Conservation (phyloP, 1,140 invertebrate species). For the Brachionus plicatilis region DNA sequence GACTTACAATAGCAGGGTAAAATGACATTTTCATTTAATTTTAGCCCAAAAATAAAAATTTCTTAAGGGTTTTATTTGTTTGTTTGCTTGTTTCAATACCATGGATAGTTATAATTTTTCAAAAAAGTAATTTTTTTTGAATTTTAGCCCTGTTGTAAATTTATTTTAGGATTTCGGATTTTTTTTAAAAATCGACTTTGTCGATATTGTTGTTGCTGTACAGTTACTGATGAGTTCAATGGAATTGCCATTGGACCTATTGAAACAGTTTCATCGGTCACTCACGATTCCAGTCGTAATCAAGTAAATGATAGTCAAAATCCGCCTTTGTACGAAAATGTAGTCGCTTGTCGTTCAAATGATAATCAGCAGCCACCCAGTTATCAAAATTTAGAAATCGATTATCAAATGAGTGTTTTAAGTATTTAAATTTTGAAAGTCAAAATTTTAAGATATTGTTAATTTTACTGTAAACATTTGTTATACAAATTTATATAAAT, state of each 20-base stretch:
- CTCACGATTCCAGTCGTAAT: neutral
- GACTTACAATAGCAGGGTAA: neutral
- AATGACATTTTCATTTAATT: neutral
- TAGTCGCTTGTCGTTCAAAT: neutral
- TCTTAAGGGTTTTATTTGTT: neutral
- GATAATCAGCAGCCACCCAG: neutral
- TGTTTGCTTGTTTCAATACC: neutral
- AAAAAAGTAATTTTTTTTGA: neutral
- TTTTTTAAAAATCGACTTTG: neutral
- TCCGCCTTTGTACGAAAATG: neutral
- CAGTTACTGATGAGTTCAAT: neutral
- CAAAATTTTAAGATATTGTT: neutral
- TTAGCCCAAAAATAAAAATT: neutral
- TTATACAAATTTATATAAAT: neutral
- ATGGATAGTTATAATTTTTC: neutral
- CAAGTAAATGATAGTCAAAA: neutral
- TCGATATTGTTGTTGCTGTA: neutral
- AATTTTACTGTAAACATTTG: neutral
- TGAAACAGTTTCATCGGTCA: neutral
- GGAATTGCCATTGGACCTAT: neutral
- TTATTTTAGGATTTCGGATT: neutral
- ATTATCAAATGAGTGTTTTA: neutral
- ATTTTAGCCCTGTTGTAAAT: no score
- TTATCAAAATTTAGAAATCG: neutral
- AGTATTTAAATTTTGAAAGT: neutral